A percentile compares a stretch with the other conserved stretches of the same genome.
phyloP scores from a whole-genome alignment of 2,888 invertebrate species.

The Chrysolina americana region DNA sequence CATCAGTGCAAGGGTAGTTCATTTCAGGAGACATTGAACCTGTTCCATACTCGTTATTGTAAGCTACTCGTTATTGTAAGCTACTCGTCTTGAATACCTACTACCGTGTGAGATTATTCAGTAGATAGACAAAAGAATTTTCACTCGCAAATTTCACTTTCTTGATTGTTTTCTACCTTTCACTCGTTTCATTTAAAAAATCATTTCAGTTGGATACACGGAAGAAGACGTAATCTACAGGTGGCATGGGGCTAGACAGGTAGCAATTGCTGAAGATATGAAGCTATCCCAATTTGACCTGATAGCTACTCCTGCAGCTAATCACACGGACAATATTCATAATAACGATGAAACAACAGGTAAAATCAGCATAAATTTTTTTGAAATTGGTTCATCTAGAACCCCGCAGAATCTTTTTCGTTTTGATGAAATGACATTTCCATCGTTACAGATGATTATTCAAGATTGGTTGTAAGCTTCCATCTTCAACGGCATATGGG shows the following conservation, averaged over 20 bases:
- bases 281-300: constrained; percentile 89
- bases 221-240: constrained; percentile 81
- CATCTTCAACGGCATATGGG: constrained; percentile 87
- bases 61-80: too few species aligned
- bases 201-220: constrained; percentile 82
- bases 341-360: constrained; percentile 64
- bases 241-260: constrained; percentile 81
- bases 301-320: constrained; percentile 81
- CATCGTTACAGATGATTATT: constrained; percentile 74
- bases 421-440: background rate
- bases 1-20: too few species aligned
- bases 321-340: constrained; percentile 73
- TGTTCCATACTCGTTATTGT: too few species aligned
- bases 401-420: too few species aligned
- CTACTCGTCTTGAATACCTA: too few species aligned
- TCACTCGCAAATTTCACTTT: too few species aligned
- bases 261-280: constrained; percentile 86
- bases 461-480: constrained; percentile 82
- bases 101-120: too few species aligned
- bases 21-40: too few species aligned
- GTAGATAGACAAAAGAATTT: too few species aligned
- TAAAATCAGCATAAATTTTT: constrained; percentile 31
- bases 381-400: too few species aligned
- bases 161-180: too few species aligned
- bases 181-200: background rate